Base-by-base conservation (phyloP, 2,797 vertebrate species). In the Spinus olivaceus region DNA sequence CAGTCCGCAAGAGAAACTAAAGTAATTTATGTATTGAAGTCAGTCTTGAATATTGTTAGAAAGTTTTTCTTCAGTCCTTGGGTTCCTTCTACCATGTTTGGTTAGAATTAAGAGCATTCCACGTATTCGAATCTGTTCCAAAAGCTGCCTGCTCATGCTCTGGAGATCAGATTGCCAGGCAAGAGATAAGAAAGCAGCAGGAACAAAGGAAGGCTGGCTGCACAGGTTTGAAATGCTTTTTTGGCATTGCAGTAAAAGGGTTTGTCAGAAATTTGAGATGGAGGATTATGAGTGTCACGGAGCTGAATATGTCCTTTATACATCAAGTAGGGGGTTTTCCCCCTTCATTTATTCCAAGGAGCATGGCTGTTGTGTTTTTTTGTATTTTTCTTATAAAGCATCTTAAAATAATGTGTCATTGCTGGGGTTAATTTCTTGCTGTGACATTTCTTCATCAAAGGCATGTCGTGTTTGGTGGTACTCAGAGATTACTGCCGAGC, bases 141-240 rank as follows among this genome's bases (percentile, higher is more conserved):
- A 77, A 88, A 84, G 56, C 96, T 95, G 92, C 51, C 87, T 95
- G 30, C 54, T 96, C 82, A 21, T 79, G 57, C 91, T 95, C 82
- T 94, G 86, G 23, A 94, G 92, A 94, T 96, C 81, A 94, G 37
- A 25, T 96, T 94, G 94, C 78, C 79, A 84, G 94, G 56, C 71
- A 81, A 95, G 92, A 77, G 94, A 77, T 77, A 87, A 95, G 85
- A 82, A 95, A 54, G 81, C 51, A 70, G 5, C 66, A 90, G 67
- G 96, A 97, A 97, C 97, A 97, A 97, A 97, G 95, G 87, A 63
- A 86, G 82, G 41, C 83, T 30, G 95, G 63, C 89, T 76, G 37
- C 64, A 83, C 86, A 56, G 74, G 84, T 94, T 91, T 94, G 84
- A 92, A 96, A 84, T 3, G 28, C 2, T 41, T 66, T 91, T 81